Percentiles rank a stretch among this genome's conserved stretches.
Conservation (phyloP, 2,888 invertebrate genomes). For the Rhynchonema sp. region DNA sequence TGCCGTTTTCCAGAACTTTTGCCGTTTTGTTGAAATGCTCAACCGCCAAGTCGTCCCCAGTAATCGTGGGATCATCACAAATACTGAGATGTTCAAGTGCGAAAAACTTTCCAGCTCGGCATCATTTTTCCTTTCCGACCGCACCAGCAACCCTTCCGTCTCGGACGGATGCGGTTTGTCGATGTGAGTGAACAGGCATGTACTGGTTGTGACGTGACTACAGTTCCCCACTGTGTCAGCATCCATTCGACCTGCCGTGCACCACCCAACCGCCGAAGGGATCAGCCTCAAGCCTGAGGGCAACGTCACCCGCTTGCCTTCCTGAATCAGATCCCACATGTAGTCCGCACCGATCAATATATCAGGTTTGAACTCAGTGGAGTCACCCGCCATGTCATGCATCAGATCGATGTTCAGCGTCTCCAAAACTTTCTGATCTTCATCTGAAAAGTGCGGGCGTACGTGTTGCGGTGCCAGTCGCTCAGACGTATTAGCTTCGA, state of each 20-base stretch:
- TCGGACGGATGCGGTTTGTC: background rate
- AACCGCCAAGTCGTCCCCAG: background rate
- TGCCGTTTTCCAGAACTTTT: background rate
- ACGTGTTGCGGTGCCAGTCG: background rate
- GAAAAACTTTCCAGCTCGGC: background rate
- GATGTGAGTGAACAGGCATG: background rate
- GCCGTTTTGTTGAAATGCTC: background rate
- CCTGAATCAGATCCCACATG: background rate
- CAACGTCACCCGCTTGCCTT: background rate
- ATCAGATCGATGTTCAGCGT: no score
- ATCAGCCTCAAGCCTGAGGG: background rate
- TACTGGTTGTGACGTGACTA: no score
- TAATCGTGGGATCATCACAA: background rate
- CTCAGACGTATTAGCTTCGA: background rate
- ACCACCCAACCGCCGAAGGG: background rate
- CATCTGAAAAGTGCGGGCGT: background rate
- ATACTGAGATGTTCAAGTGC: background rate
- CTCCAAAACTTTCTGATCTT: background rate
- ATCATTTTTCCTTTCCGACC: no score
- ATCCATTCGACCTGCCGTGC: background rate
- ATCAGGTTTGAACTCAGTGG: background rate
- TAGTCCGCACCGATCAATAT: background rate
- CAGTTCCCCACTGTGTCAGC: background rate
- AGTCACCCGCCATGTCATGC: background rate
- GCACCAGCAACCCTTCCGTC: background rate